phyloP scores from a whole-genome alignment of 2,888 invertebrate genomes.

The Acronicta alni region DNA sequence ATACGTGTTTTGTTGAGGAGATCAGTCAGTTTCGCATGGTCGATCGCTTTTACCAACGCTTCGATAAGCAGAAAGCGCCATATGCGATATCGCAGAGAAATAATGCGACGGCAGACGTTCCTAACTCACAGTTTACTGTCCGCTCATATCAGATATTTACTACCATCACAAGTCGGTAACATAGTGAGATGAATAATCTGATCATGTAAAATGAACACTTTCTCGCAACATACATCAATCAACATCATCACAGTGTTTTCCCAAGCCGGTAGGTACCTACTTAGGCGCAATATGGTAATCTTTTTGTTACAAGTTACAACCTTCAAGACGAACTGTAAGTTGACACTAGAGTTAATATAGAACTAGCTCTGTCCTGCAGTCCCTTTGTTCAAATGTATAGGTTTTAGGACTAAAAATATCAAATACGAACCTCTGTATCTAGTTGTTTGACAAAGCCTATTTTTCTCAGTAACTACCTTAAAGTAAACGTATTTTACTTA shows the following conservation, averaged over 20 bases:
- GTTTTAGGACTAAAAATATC: no score
- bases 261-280: not conserved
- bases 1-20: slow-evolving; percentile 63
- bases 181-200: slow-evolving; percentile 19
- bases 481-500: no score
- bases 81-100: slow-evolving; percentile 40
- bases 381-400: no score
- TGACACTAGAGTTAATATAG: no score
- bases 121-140: slow-evolving; percentile 39
- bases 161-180: slow-evolving; percentile 21
- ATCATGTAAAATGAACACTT: slow-evolving; percentile 19
- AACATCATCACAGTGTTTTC: slow-evolving; percentile 2
- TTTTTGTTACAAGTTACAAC: no score
- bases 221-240: slow-evolving; percentile 20
- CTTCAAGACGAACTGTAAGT: no score
- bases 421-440: no score
- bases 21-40: slow-evolving; percentile 78
- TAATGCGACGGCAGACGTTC: slow-evolving; percentile 27
- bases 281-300: not conserved
- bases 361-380: no score
- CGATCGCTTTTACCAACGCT: slow-evolving; percentile 82
- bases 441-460: no score
- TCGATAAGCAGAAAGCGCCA: slow-evolving; percentile 74
- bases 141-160: slow-evolving; percentile 31
- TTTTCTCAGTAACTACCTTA: no score